A percentile compares a stretch with the other conserved stretches of the same genome.
Evolutionary conservation across 2,888 invertebrate species (phyloP).

Genomic region (Auanema sp.): DNA sequence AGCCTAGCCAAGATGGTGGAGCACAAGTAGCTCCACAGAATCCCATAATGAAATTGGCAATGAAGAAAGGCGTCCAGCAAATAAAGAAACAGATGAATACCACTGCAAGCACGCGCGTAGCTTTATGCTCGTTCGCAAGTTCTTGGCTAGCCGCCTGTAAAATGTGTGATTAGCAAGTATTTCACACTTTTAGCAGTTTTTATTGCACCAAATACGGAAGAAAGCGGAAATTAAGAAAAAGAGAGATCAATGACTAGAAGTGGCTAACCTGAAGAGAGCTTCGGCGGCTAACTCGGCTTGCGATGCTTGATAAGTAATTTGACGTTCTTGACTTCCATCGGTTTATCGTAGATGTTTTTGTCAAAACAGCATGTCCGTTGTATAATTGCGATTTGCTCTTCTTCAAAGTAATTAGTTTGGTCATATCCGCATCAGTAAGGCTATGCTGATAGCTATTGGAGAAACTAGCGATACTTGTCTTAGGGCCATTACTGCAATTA

Average conservation of each 20-base stretch:
- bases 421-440: constrained; percentile 10
- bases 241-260: too few relatives aligned
- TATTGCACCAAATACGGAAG: too few relatives aligned
- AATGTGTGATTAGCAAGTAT: neutral
- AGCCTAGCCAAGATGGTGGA: constrained; percentile 65
- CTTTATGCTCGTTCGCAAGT: constrained; percentile 77
- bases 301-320: constrained; percentile 36
- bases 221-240: too few relatives aligned
- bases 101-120: constrained; percentile 89
- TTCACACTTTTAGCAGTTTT: too few relatives aligned
- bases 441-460: constrained; percentile 5
- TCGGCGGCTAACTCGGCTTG: constrained; percentile 39
- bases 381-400: constrained; percentile 10
- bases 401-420: constrained; percentile 5
- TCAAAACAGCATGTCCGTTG: constrained; percentile 32
- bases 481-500: constrained; percentile 5
- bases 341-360: constrained; percentile 37
- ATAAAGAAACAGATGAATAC: constrained; percentile 92
- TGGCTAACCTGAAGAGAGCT: constrained; percentile 36
- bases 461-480: constrained; percentile 17
- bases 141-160: constrained; percentile 50
- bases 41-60: constrained; percentile 81
- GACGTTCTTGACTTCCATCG: constrained; percentile 38
- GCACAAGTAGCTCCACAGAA: constrained; percentile 70
- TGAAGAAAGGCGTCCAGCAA: constrained; percentile 93